Percentiles rank a stretch among this genome's conserved stretches.
phyloP scores from a whole-genome alignment of 2,888 invertebrate genomes.

The Entomobrya multifasciata region DNA sequence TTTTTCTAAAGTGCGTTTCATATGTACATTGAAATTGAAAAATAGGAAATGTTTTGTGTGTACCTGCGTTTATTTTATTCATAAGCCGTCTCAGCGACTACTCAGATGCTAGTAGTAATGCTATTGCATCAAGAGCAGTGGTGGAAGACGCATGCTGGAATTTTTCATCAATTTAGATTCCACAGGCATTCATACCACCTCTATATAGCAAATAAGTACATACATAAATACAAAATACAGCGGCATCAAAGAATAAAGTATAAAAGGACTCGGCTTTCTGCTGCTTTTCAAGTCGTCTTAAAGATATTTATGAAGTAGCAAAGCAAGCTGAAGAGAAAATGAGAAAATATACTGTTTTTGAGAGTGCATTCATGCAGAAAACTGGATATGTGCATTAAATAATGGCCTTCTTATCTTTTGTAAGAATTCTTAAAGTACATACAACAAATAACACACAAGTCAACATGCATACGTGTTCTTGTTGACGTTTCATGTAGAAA shows the following conservation, averaged over 20 bases:
- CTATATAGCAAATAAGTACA: no score
- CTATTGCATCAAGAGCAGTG: background rate
- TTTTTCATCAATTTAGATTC: slow-evolving; percentile 30
- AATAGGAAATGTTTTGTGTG: background rate
- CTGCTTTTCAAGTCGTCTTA: background rate
- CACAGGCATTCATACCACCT: background rate
- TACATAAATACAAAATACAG: background rate
- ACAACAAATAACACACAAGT: slow-evolving; percentile 11
- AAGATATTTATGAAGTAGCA: slow-evolving; percentile 15
- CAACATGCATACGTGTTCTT: background rate
- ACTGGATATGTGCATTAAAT: slow-evolving; percentile 55
- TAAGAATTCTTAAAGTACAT: slow-evolving; percentile 10
- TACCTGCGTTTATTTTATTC: slow-evolving; percentile 17
- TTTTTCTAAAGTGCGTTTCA: background rate
- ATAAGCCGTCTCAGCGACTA: background rate
- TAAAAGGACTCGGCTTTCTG: background rate
- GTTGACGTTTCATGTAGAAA: slow-evolving; percentile 14
- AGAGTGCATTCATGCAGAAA: slow-evolving; percentile 65
- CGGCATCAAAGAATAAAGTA: background rate
- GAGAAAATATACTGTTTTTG: slow-evolving; percentile 39
- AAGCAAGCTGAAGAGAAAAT: background rate
- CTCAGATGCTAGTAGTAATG: background rate
- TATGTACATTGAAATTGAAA: no score
- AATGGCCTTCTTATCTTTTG: slow-evolving; percentile 51
- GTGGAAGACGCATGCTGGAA: slow-evolving; percentile 1